Conservation (phyloP, 1,140 invertebrate species). For the Idris sp. region DNA sequence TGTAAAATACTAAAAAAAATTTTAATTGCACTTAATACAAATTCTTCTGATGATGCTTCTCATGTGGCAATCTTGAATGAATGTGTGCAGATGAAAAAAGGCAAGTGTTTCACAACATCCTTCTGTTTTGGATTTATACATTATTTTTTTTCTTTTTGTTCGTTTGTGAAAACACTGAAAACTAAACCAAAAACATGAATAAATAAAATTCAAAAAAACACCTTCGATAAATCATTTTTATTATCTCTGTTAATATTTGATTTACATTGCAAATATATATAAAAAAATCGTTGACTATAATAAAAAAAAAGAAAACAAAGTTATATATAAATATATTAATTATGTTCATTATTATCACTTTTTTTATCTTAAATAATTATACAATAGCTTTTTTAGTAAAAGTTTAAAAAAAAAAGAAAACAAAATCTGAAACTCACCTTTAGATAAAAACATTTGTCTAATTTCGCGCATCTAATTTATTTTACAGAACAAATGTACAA, state of each 20-base stretch:
- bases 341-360: slow-evolving; percentile 16
- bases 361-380: slow-evolving; percentile 21
- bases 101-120: slow-evolving; percentile 22
- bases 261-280: slow-evolving; percentile 54
- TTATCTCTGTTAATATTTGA: slow-evolving; percentile 39
- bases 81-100: slow-evolving; percentile 41
- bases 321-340: slow-evolving; percentile 34
- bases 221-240: slow-evolving; percentile 39
- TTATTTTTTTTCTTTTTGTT: slow-evolving; percentile 36
- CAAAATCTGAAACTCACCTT: not conserved
- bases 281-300: slow-evolving; percentile 9
- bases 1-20: no score
- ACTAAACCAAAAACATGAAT: slow-evolving; percentile 26
- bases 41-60: slow-evolving; percentile 41
- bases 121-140: slow-evolving; percentile 41
- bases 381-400: slow-evolving; percentile 10
- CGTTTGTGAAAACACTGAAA: slow-evolving; percentile 33
- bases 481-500: slow-evolving; percentile 20
- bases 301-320: slow-evolving; percentile 10
- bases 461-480: slow-evolving; percentile 2
- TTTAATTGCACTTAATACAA: slow-evolving; percentile 18
- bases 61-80: slow-evolving; percentile 40
- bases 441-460: no score
- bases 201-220: slow-evolving; percentile 35
- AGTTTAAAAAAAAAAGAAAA: slow-evolving; percentile 12